These are phyloP conservation scores for Pterocles gutturalis DNA, from an alignment of 2,113 vertebrate genomes.

Conservation along the genomic window DNA sequence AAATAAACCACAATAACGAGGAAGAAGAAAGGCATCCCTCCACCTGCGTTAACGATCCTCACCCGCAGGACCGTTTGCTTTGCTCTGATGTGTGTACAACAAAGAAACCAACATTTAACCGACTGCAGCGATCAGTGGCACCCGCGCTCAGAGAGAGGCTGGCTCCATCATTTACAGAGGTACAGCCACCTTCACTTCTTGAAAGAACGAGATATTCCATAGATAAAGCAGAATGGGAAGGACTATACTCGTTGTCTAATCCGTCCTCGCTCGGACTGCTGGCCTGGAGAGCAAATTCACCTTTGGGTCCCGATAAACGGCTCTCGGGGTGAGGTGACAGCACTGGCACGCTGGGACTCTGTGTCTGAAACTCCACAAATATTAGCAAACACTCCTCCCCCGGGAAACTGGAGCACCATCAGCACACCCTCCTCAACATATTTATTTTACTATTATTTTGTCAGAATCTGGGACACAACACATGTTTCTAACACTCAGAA, in stretches of 20 bases:
- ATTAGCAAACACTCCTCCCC: background rate
- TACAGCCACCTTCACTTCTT: too few species aligned
- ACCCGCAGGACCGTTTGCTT: background rate
- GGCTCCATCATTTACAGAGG: background rate
- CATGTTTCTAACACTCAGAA: background rate
- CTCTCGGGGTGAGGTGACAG: background rate
- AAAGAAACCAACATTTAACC: background rate
- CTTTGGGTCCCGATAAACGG: background rate
- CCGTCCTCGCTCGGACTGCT: background rate
- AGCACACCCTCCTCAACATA: background rate
- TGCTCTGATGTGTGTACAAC: background rate
- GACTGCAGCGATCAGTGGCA: background rate
- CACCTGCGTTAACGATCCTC: background rate
- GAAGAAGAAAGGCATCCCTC: background rate
- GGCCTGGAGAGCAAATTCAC: background rate
- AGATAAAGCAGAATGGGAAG: background rate
- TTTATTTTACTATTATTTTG: background rate
- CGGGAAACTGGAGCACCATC: background rate
- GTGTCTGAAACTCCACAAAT: background rate
- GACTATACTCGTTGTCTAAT: accelerated
- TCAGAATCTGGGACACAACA: background rate
- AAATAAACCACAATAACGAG: accelerated
- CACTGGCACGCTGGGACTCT: background rate
- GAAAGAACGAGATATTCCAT: accelerated
- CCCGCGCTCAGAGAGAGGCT: background rate